Evolutionary conservation across 2,113 vertebrate genomes (phyloP), one percentile per base, ranked within the genome.

Genomic region (Calypte anna): DNA sequence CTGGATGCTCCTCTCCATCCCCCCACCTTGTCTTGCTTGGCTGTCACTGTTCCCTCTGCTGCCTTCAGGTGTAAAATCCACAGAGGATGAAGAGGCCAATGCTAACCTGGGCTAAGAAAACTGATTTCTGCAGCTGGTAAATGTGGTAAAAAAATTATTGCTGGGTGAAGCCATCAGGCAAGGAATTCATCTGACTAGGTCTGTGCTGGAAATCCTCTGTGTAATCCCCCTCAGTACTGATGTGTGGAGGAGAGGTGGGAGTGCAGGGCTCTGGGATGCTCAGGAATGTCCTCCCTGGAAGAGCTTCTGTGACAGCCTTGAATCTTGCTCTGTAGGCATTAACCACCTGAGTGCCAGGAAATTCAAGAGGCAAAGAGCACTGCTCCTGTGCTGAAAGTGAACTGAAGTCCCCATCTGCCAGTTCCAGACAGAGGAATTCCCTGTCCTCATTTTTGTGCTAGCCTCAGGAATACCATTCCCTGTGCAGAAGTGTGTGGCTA

Each of bases 361-460:
- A 91, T 25, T 68, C 62, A 51, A 44, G 59, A 36, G 55, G 22
- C 17, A 28, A 87, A 69, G n/a, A 17, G 21, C 62, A 16, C 31
- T 36, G 21, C 6, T 38, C n/a, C 69, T 50, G 2, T 36, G 79
- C n/a, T 53, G 51, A 64, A 59, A 88, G 63, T 7, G 54, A 75
- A 64, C 28, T 21, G 44, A 79, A 79, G 33, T 19, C 50, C 36
- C 43, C 67, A 30, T 10, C 33, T 93, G 50, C 54, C 86, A 54
- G 44, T 31, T 91, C 93, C 93, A 69, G 59, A 55, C 9, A 44
- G 6, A 83, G 80, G 55, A 92, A 80, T 59, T 73, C 91, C 88
- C 63, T 76, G 27, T 94, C 93, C 63, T 88, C 62, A 40, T 85
- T 83, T 95, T 93, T 50, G 63, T 27, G 28, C 38, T 68, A 16